Evolutionary conservation across 1,140 invertebrate genomes (phyloP).

Genomic region (Apis cerana): DNA sequence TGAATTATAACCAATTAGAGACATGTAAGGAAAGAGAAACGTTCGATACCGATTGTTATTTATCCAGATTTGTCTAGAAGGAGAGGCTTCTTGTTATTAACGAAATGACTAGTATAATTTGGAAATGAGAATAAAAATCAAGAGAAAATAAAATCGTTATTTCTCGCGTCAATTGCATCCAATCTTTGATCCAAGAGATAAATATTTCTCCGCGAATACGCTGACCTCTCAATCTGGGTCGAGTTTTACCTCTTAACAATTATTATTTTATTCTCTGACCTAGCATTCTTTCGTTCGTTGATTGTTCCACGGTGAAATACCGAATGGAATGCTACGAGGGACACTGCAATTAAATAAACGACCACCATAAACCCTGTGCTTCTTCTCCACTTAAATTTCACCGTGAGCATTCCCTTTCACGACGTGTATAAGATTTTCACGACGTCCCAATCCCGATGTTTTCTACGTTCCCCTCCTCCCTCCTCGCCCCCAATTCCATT

Average conservation of each 20-base stretch:
- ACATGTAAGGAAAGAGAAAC: too few species aligned
- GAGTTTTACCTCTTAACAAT: not conserved
- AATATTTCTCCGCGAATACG: too few species aligned
- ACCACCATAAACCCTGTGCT: not conserved
- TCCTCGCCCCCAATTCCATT: slow-evolving; percentile 8
- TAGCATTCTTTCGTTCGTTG: not conserved
- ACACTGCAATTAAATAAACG: slow-evolving; percentile 2
- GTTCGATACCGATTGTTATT: too few species aligned
- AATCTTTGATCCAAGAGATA: too few species aligned
- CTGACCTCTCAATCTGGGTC: too few species aligned
- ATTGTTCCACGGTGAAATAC: not conserved
- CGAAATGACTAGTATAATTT: too few species aligned
- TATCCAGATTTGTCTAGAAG: too few species aligned
- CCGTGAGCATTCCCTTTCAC: not conserved
- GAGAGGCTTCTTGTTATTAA: too few species aligned
- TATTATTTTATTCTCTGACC: not conserved
- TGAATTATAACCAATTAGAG: too few species aligned
- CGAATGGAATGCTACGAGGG: not conserved
- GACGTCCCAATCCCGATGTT: not conserved
- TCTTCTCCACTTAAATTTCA: not conserved
- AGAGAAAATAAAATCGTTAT: too few species aligned
- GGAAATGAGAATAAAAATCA: too few species aligned
- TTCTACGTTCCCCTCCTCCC: not conserved
- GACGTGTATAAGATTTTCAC: not conserved
- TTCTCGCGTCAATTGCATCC: too few species aligned